Conservation (phyloP, 2,888 invertebrate species). For the Andrena bicolor region DNA sequence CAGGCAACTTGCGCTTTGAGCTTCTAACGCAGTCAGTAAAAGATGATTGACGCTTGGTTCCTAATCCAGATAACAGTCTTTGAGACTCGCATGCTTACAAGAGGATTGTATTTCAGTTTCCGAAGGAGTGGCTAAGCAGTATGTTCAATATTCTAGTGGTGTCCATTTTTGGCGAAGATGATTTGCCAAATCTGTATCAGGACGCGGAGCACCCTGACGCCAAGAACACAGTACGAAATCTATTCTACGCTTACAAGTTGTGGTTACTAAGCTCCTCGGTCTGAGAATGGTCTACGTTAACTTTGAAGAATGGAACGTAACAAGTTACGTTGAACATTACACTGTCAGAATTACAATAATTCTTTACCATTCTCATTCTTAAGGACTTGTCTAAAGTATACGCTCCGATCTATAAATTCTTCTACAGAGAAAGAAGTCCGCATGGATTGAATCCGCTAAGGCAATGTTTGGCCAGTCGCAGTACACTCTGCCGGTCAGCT, state of each 20-base stretch:
- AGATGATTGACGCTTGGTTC: no score
- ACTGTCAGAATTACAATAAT: neutral
- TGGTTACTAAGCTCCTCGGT: neutral
- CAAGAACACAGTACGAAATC: neutral
- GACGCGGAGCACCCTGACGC: neutral
- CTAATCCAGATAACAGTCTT: neutral
- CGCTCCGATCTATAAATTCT: neutral
- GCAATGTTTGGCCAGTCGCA: constrained; percentile 82
- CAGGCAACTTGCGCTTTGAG: no score
- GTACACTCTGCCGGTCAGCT: constrained; percentile 80
- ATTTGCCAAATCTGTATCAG: neutral
- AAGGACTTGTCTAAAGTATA: no score
- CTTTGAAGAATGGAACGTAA: no score
- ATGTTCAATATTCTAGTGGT: constrained; percentile 65
- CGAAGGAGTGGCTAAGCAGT: constrained; percentile 86
- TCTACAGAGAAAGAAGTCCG: constrained; percentile 75
- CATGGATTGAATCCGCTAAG: constrained; percentile 80
- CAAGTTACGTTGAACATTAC: neutral
- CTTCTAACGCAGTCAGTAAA: no score
- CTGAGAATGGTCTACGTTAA: no score
- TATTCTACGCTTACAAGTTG: neutral
- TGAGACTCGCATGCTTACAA: neutral
- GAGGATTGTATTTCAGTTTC: constrained; percentile 70
- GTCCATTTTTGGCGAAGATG: accelerated
- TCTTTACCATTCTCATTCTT: neutral